Evolutionary conservation across 2,113 vertebrate genomes (phyloP), one percentile per base, ranked within the genome.

Genomic region (Arothron firmamentum): DNA sequence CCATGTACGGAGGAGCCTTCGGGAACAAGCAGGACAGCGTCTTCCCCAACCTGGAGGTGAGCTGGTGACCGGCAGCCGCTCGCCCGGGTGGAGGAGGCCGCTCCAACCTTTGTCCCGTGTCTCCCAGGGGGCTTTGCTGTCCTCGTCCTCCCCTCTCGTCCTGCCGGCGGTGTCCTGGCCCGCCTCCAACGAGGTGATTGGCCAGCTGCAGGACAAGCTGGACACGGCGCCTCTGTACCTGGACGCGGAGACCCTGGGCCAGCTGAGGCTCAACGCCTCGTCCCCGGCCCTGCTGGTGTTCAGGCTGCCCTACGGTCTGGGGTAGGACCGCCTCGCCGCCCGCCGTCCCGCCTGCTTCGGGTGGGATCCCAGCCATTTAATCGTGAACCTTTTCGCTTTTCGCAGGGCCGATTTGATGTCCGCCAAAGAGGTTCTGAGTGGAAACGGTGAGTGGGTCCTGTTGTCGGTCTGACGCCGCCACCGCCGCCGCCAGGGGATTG

Each of bases 21-120:
- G 94, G 94, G 11, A 95, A 94, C 87, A 95, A 95, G 72, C 94
- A 94, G 65, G 93, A 94, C 77, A 94, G 89, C 3, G 92, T 87
- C 34, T 95, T 93, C 70, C 91, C 92, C 12, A 92, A 93, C 65
- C 85, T 96, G 5, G 92, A 95, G 92, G 94, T 95, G 53, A 85
- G 87, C 19, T 4, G 2, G 10, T 7, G 15, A 46, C 14, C 9
- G 34, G 34, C 9, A 10, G 34, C 34, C 34, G 1, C 2, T 1
- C 11, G 15, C 43, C 14, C 16, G 3, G 43, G 10, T 17, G 43
- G 17, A 45, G 28, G 41, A n/a, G 1, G 17, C n/a, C 19, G 17
- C 41, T 19, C 16, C 6, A 1, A 11, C 9, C 1, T 38, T 38
- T 38, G 34, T 38, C 34, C 3, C 34, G 1, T 46, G 60, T 51